phyloP scores from a whole-genome alignment of 2,797 vertebrate species.

The Phalanger gymnotis region DNA sequence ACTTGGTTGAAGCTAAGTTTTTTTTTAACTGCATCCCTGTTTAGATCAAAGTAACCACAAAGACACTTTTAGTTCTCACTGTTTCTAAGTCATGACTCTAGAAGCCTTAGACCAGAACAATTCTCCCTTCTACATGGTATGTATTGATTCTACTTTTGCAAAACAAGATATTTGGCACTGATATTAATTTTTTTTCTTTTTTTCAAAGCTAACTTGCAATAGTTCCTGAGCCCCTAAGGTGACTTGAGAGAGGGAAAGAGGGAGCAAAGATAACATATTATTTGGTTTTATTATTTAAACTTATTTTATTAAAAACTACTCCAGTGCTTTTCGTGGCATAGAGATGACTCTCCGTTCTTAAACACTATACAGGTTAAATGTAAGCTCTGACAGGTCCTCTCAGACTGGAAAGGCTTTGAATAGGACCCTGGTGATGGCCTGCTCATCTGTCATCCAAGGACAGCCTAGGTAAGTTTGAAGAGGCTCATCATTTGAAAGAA shows the following conservation, averaged over 20 bases:
- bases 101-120: not conserved
- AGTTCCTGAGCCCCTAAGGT: slow-evolving; percentile 1
- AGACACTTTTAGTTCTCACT: not conserved
- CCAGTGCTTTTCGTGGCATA: not conserved
- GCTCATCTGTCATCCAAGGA: not conserved
- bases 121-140: not conserved
- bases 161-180: slow-evolving; percentile 3
- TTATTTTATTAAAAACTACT: not conserved
- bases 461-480: not conserved
- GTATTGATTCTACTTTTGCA: not conserved
- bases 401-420: not conserved
- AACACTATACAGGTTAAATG: not conserved
- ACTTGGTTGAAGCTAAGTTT: slow-evolving; percentile 34
- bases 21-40: slow-evolving; percentile 24
- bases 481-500: not conserved
- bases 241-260: not conserved
- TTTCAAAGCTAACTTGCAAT: slow-evolving; percentile 6
- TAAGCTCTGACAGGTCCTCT: not conserved
- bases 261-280: not conserved
- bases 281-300: not conserved
- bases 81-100: not conserved
- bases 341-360: not conserved
- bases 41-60: slow-evolving; percentile 7
- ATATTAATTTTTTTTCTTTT: slow-evolving; percentile 32
- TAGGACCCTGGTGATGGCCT: not conserved